phyloP scores from a whole-genome alignment of 2,113 vertebrate species.

The Thamnaconus septentrionalis region DNA sequence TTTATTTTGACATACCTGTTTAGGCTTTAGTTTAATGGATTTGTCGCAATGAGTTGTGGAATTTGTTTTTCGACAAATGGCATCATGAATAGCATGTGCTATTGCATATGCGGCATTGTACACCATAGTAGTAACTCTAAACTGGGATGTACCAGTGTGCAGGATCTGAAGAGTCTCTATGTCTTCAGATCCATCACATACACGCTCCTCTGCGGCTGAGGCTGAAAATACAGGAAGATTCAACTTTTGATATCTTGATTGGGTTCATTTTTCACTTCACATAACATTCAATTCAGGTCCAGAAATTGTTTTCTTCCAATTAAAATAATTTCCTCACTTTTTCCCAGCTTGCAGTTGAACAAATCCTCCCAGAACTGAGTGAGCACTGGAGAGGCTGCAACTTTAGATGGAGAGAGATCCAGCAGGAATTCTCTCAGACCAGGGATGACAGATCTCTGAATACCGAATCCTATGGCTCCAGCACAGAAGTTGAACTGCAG shows the following conservation, averaged over 20 bases:
- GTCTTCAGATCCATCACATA: constrained; percentile 36
- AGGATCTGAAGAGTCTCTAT: constrained; percentile 43
- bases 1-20: constrained; percentile 43
- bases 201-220: not conserved
- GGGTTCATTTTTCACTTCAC: too few species aligned
- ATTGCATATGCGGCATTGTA: constrained; percentile 73
- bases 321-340: constrained; percentile 40
- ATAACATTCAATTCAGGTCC: not conserved
- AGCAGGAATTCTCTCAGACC: constrained; percentile 67
- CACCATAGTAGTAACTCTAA: constrained; percentile 62
- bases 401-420: constrained; percentile 24
- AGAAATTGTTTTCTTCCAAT: not conserved
- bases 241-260: not conserved
- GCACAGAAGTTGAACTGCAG: constrained; percentile 45
- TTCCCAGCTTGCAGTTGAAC: constrained; percentile 58
- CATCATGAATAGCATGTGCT: constrained; percentile 61
- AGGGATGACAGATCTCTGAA: constrained; percentile 60
- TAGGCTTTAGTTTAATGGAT: constrained; percentile 26
- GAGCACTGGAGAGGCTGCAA: constrained; percentile 23
- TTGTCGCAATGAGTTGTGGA: constrained; percentile 42
- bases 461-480: constrained; percentile 62
- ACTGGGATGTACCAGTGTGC: constrained; percentile 70
- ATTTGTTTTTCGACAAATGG: not conserved
- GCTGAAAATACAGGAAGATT: not conserved
- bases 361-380: constrained; percentile 68